A percentile compares a stretch with the other conserved stretches of the same genome.
These are phyloP conservation scores for Calidris pugnax DNA, from an alignment of 2,113 vertebrate genomes.

Conservation along the genomic window DNA sequence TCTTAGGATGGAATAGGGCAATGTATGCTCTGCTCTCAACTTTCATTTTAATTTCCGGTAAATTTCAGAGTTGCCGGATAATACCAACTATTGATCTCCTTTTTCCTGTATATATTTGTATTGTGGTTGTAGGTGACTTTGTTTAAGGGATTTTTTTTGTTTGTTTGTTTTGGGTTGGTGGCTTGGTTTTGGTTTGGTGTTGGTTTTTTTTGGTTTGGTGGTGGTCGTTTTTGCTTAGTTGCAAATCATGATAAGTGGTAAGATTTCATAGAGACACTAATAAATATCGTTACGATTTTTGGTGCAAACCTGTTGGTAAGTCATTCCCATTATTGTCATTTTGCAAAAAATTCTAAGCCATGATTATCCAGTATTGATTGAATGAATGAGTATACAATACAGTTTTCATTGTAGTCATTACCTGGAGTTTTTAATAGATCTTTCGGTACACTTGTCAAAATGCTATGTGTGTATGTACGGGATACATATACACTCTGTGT, in stretches of 20 bases:
- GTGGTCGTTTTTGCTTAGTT: neutral
- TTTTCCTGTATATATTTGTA: neutral
- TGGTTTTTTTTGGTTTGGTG: neutral
- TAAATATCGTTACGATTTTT: neutral
- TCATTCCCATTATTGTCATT: constrained; percentile 68
- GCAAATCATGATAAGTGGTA: neutral
- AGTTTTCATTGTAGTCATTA: neutral
- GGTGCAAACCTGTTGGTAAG: constrained; percentile 42
- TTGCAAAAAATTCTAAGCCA: neutral
- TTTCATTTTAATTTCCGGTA: neutral
- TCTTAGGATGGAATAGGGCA: neutral
- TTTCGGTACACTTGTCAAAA: neutral
- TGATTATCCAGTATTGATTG: neutral
- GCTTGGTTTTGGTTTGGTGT: neutral
- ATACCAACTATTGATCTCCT: neutral
- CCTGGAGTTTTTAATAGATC: neutral
- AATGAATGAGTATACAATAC: neutral
- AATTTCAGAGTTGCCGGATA: neutral
- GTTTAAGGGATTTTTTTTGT: neutral
- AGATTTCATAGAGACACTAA: neutral
- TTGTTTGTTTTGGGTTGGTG: neutral
- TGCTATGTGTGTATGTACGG: neutral
- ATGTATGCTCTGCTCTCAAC: neutral
- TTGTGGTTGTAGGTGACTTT: neutral
- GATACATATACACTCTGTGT: neutral